Percentiles rank a stretch among this genome's conserved stretches.
Conservation (phyloP, 23 tunicate genomes). For the Ciona savignyi region DNA sequence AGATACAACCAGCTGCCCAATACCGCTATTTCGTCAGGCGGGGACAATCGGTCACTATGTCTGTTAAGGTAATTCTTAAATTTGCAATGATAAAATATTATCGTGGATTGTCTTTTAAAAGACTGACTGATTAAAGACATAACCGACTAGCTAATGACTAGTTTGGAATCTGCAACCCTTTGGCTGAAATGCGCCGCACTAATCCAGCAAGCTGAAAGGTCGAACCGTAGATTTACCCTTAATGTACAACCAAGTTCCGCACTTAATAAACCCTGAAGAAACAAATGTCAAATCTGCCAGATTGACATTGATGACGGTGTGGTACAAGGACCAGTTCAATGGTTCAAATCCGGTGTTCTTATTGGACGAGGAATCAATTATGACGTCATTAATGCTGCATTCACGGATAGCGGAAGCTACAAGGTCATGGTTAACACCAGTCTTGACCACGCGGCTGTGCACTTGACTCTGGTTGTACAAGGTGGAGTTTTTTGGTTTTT, state of each 20-base stretch:
- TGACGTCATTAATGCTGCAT: slow-evolving; percentile 2
- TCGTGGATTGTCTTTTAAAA: too few species aligned
- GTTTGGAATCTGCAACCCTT: too few species aligned
- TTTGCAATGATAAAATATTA: too few species aligned
- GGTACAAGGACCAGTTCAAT: slow-evolving; percentile 9
- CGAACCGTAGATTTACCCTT: too few species aligned
- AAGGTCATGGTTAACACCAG: slow-evolving; percentile 28
- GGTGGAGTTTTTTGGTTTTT: too few species aligned
- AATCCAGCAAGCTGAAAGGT: too few species aligned
- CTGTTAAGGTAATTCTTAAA: slow-evolving; percentile 11
- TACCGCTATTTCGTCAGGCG: slow-evolving; percentile 4
- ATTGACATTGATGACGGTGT: slow-evolving; percentile 15
- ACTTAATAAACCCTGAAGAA: too few species aligned
- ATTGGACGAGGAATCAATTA: slow-evolving; percentile 19
- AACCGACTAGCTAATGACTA: too few species aligned
- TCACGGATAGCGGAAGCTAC: slow-evolving; percentile 49
- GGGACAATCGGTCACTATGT: slow-evolving; percentile 27
- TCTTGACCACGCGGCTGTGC: slow-evolving; percentile 19
- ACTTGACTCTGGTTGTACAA: slow-evolving; percentile 33
- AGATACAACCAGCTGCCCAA: not conserved
- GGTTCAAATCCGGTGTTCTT: slow-evolving; percentile 16
- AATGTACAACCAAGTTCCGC: too few species aligned
- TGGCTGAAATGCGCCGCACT: too few species aligned
- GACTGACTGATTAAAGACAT: too few species aligned
- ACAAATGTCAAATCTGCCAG: too few species aligned